Evolutionary conservation across 1,140 invertebrate species (phyloP), one percentile per base, ranked within the genome.

Genomic region (Matsumurasca onukii): DNA sequence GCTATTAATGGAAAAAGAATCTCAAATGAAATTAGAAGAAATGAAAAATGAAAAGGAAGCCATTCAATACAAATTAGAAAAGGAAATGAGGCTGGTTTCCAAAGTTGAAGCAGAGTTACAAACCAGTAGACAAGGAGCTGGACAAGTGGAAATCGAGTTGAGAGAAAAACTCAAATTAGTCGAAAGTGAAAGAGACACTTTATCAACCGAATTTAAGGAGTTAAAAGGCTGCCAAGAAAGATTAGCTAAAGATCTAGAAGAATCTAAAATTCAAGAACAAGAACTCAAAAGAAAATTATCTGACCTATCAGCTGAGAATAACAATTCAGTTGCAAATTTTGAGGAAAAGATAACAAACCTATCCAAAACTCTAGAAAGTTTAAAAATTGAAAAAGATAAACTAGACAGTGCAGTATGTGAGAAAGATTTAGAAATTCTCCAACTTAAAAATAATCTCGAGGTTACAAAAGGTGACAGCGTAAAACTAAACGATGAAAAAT

Each of bases 391-490:
- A 64, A 72, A 77, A 62, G 69, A 52, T 12, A 66, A 39, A 55
- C 55, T 78, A 31, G 75, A 79, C 51, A 74, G 76, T 5, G 76
- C 66, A 39, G 51, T 75, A 29, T 72, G 76, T 39, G 64, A 45
- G n/a, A 30, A 76, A 22, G 70, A 77, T 63, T 67, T 48, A 24
- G 72, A 80, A 31, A 69, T 77, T 22, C 67, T 63, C 29, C 62
- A 52, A 59, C 30, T 74, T 1, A 67, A 73, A 61, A 48, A 71
- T 0, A 71, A 77, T 25, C 29, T 76, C 22, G 31, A 71, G 2
- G 61, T 59, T 17, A 76, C 72, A 51, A 59, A 55, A 66, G 67
- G 31, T 5, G 67, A 68, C n/a, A 45, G 31, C 24, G 24, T 27
- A 27, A 59, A n/a, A 27, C 25, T 27, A 9, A 27, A 71, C 27